Percentiles rank a stretch among this genome's conserved stretches.
These are phyloP conservation scores for Panopea generosa DNA, from an alignment of 2,888 invertebrate species.

Conservation along the genomic window DNA sequence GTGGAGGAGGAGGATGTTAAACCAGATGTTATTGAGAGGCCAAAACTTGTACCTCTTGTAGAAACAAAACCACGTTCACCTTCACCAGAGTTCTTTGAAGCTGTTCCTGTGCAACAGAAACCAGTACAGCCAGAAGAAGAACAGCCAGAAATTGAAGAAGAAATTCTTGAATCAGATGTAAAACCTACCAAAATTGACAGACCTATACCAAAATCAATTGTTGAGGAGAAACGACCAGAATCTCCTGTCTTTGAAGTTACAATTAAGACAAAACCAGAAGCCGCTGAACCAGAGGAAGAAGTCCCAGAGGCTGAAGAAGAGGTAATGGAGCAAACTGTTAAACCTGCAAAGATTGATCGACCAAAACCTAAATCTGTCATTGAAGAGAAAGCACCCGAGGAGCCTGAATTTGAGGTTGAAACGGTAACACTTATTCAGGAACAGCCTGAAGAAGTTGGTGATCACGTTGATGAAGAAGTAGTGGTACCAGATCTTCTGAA, in stretches of 20 bases:
- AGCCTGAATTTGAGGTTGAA: constrained; percentile 63
- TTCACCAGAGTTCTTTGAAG: constrained; percentile 26
- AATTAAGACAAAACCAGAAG: constrained; percentile 47
- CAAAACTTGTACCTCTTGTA: constrained; percentile 48
- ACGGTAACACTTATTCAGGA: constrained; percentile 51
- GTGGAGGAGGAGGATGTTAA: constrained; percentile 38
- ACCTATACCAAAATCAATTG: constrained; percentile 71
- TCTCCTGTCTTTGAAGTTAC: constrained; percentile 22
- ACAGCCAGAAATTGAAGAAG: constrained; percentile 59
- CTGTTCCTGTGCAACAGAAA: constrained; percentile 44
- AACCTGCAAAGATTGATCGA: constrained; percentile 71
- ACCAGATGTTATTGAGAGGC: constrained; percentile 43
- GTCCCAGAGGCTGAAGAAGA: constrained; percentile 63
- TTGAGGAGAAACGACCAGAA: constrained; percentile 67
- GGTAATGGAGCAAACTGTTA: constrained; percentile 69
- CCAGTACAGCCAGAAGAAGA: constrained; percentile 53
- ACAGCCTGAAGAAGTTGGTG: constrained; percentile 38
- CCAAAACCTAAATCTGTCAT: constrained; percentile 72
- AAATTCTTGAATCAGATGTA: constrained; percentile 69
- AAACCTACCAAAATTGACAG: constrained; percentile 72
- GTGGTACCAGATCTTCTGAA: constrained; percentile 62
- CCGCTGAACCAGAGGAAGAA: constrained; percentile 50
- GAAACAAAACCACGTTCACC: constrained; percentile 50
- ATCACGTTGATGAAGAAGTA: constrained; percentile 61
- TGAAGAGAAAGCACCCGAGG: constrained; percentile 68